phyloP scores from a whole-genome alignment of 2,888 invertebrate species.

The Tethea ocularis region DNA sequence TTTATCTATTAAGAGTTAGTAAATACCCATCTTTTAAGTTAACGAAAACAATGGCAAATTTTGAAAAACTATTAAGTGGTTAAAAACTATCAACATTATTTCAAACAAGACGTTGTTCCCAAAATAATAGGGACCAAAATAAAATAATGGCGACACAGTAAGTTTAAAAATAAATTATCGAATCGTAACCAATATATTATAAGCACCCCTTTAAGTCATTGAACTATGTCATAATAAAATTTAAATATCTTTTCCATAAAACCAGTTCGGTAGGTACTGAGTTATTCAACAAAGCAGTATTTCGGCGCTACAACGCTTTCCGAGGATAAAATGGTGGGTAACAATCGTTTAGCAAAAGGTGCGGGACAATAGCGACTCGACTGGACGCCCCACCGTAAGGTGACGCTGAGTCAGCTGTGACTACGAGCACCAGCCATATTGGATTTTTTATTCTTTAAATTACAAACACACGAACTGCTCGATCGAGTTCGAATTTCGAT shows the following conservation, averaged over 20 bases:
- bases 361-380: slow-evolving; percentile 45
- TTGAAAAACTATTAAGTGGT: no score
- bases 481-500: slow-evolving; percentile 49
- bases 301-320: slow-evolving; percentile 33
- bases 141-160: no score
- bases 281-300: slow-evolving; percentile 18
- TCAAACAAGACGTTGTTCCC: no score
- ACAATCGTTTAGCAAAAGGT: slow-evolving; percentile 49
- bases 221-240: background rate
- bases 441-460: slow-evolving; percentile 66
- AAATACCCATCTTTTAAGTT: no score
- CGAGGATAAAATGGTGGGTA: slow-evolving; percentile 46
- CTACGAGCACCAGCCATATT: slow-evolving; percentile 60
- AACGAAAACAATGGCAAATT: no score
- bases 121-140: no score
- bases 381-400: slow-evolving; percentile 56
- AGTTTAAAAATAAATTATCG: no score
- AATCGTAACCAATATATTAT: no score
- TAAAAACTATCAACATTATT: no score
- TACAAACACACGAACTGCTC: slow-evolving; percentile 55
- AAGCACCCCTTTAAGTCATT: background rate
- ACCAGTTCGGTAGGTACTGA: background rate
- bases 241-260: background rate
- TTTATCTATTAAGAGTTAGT: no score
- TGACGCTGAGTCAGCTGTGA: slow-evolving; percentile 76